Conservation (phyloP, 2,888 invertebrate species). For the Molanna angustata region DNA sequence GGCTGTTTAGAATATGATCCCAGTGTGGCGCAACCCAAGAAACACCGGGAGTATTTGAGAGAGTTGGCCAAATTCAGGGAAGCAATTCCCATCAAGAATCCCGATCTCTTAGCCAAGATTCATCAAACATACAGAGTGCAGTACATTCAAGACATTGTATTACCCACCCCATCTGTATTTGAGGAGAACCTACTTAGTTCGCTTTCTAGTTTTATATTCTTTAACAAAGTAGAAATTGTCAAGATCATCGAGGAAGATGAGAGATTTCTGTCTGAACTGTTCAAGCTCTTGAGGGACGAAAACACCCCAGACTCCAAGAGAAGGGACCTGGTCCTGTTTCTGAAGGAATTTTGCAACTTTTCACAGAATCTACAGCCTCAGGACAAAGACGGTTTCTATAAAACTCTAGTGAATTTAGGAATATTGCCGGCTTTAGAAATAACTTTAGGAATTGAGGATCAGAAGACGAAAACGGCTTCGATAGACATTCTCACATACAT, state of each 20-base stretch:
- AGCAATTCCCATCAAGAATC: conserved; percentile 93
- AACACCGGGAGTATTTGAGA: conserved; percentile 94
- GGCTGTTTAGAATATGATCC: conserved; percentile 99
- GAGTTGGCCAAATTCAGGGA: conserved; percentile 90
- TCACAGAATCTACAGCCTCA: conserved; percentile 97
- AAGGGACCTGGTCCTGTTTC: conserved; percentile 92
- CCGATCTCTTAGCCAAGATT: conserved; percentile 94
- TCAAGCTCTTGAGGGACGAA: conserved; percentile 88
- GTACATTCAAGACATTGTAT: conserved; percentile 98
- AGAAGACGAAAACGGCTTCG: conserved; percentile 92
- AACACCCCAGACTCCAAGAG: conserved; percentile 81
- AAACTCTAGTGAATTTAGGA: conserved; percentile 85
- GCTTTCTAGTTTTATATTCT: conserved; percentile 97
- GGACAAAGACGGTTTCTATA: conserved; percentile 96
- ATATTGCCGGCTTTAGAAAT: conserved; percentile 88
- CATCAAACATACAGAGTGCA: conserved; percentile 99
- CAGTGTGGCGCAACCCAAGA: conserved; percentile 76
- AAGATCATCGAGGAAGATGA: conserved; percentile 97
- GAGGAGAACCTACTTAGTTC: conserved; percentile 99
- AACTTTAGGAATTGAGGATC: conserved; percentile 87
- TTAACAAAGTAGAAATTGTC: conserved; percentile 99
- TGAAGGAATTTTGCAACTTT: conserved; percentile 99
- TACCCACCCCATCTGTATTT: conserved; percentile 98
- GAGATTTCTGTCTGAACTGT: conserved; percentile 91
- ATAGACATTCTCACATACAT: conserved; percentile 98